Conservation (phyloP, 1,140 invertebrate species). For the Radopholus similis region DNA sequence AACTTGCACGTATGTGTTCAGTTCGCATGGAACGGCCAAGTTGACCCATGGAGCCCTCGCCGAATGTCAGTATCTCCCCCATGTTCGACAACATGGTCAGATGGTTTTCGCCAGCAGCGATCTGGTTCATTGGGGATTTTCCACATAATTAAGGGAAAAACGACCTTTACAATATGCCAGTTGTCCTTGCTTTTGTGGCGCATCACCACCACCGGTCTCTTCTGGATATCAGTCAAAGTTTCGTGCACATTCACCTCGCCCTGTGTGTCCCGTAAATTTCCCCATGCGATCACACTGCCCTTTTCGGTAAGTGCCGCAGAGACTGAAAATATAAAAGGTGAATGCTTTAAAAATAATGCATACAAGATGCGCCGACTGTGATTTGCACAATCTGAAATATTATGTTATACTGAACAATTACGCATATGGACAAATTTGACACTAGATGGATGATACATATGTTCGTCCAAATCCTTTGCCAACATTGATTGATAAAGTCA, state of each 20-base stretch:
- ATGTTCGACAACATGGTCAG: conserved; percentile 48
- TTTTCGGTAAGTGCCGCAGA: conserved; percentile 53
- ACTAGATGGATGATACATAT: too few species aligned
- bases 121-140: conserved; percentile 19
- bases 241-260: conserved; percentile 51
- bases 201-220: conserved; percentile 49
- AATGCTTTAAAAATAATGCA: conserved; percentile 26
- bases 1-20: conserved; percentile 46
- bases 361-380: conserved; percentile 44
- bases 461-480: neutral
- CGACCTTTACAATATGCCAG: conserved; percentile 42
- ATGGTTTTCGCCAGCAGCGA: conserved; percentile 58
- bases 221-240: conserved; percentile 47
- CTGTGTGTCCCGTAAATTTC: conserved; percentile 49
- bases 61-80: conserved; percentile 55
- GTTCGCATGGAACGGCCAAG: conserved; percentile 47
- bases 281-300: conserved; percentile 56
- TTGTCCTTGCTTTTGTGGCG: conserved; percentile 28
- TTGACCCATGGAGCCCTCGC: conserved; percentile 54
- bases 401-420: too few species aligned
- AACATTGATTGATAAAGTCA: conserved; percentile 16
- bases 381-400: conserved; percentile 56
- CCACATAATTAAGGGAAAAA: conserved; percentile 3
- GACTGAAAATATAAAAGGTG: neutral
- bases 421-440: too few species aligned